Conservation (phyloP, 2,888 invertebrate genomes). For the Synergus gifuensis region DNA sequence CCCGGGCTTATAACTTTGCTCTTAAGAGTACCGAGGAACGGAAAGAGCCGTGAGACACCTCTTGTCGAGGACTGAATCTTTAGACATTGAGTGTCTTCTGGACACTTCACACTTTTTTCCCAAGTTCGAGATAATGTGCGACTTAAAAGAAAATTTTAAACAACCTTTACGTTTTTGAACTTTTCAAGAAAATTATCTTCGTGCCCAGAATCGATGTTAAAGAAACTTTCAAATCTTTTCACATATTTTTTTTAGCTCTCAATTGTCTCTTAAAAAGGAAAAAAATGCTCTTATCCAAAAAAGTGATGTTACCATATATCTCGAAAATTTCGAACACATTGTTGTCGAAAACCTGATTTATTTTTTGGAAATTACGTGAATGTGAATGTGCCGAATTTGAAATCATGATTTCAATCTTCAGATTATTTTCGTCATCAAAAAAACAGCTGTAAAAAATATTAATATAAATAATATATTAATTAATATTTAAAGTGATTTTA, state of each 20-base stretch:
- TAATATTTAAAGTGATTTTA: no score
- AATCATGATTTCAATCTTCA: no score
- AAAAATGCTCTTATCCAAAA: no score
- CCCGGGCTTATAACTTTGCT: slow-evolving; percentile 63
- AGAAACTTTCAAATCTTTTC: neutral
- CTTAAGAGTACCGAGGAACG: slow-evolving; percentile 40
- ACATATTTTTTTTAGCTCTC: neutral
- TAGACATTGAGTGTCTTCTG: slow-evolving; percentile 13
- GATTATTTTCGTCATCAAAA: no score
- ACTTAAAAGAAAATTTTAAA: neutral
- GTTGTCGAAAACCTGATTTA: no score
- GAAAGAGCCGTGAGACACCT: slow-evolving; percentile 37
- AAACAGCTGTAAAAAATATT: no score
- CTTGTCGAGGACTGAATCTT: neutral
- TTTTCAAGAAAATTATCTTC: neutral
- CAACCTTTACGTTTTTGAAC: neutral
- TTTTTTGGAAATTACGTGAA: no score
- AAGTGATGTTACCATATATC: no score
- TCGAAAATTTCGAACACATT: no score
- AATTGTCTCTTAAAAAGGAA: no score
- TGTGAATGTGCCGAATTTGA: no score
- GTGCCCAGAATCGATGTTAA: neutral
- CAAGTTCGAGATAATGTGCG: neutral
- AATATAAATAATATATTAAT: no score
- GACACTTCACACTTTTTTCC: neutral